phyloP scores from a whole-genome alignment of 2,888 invertebrate genomes.

The Patella caerulea region DNA sequence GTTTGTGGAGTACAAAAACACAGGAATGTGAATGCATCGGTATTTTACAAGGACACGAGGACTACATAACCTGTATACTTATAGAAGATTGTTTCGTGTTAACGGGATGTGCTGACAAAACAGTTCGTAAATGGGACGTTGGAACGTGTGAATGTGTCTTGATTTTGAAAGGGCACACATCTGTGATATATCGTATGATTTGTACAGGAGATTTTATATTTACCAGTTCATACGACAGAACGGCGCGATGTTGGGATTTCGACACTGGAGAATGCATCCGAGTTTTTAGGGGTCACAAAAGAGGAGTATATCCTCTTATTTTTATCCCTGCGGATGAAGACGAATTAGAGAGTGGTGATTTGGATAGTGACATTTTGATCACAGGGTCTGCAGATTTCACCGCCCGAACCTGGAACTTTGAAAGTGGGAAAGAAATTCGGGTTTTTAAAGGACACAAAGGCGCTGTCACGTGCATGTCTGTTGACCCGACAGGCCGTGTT shows the following conservation, averaged over 20 bases:
- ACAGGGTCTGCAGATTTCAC: constrained; percentile 71
- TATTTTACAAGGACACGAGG: constrained; percentile 71
- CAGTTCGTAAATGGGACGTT: constrained; percentile 74
- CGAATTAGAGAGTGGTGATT: constrained; percentile 42
- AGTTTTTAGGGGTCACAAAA: constrained; percentile 72
- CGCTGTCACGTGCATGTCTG: constrained; percentile 73
- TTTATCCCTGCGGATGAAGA: constrained; percentile 72
- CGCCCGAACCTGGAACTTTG: constrained; percentile 71
- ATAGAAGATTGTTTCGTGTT: constrained; percentile 73
- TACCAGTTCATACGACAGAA: constrained; percentile 69
- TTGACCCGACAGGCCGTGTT: constrained; percentile 69
- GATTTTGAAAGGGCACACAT: constrained; percentile 71
- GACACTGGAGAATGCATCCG: constrained; percentile 71
- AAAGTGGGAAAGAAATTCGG: constrained; percentile 68
- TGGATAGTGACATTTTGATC: constrained; percentile 68
- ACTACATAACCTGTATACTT: constrained; percentile 73
- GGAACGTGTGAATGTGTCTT: constrained; percentile 72
- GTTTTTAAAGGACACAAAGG: constrained; percentile 72
- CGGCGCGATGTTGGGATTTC: constrained; percentile 73
- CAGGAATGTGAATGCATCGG: constrained; percentile 73
- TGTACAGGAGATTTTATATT: constrained; percentile 72
- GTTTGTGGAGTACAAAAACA: constrained; percentile 73
- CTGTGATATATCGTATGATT: constrained; percentile 72
- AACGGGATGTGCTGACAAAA: constrained; percentile 73
- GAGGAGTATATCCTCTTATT: constrained; percentile 73